Evolutionary conservation across 1,140 invertebrate species (phyloP), one percentile per base, ranked within the genome.

Genomic region (Dreissena rostriformis): DNA sequence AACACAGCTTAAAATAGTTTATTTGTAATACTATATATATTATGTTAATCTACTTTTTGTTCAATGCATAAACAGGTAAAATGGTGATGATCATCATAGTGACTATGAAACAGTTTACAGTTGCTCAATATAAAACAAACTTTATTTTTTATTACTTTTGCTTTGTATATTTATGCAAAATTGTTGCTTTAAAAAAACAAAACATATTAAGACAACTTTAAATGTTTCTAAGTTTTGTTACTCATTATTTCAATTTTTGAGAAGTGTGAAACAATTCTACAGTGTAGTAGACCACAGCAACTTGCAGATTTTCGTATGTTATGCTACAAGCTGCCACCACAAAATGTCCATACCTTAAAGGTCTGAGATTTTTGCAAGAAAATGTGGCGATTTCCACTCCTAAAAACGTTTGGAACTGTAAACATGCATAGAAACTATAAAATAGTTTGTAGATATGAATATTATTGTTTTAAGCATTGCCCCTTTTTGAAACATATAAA

Each of bases 401-500:
- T 61, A 28, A 78, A 78, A 53, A 78, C 76, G 28, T 78, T 78
- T 53, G 76, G 76, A 68, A 78, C 76, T 78, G 66, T 49, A 78
- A 78, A 68, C 53, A n/a, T 66, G 53, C 24, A 39, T 22, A 29
- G 17, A 29, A 49, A 49, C 70, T 15, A 15, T 49, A 52, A 39
- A 72, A 17, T 22, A 72, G 39, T n/a, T 6, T 49, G 17, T 49
- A 52, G 19, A 19, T 49, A 6, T 6, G 15, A 76, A 67, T 53
- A 53, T 52, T 53, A 24, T 24, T 66, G 22, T 61, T 67, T 52
- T 68, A 29, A 78, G 0, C 5, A 77, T 22, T 17, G 24, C 51
- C 24, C 55, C n/a, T 55, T 22, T 49, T 8, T 22, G 0, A 57
- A 65, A 63, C 19, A 52, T 49, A 72, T n/a, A 72, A 11, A 26